Evolutionary conservation across 2,113 vertebrate genomes (phyloP).

Genomic region (Tragelaphus strepsiceros): DNA sequence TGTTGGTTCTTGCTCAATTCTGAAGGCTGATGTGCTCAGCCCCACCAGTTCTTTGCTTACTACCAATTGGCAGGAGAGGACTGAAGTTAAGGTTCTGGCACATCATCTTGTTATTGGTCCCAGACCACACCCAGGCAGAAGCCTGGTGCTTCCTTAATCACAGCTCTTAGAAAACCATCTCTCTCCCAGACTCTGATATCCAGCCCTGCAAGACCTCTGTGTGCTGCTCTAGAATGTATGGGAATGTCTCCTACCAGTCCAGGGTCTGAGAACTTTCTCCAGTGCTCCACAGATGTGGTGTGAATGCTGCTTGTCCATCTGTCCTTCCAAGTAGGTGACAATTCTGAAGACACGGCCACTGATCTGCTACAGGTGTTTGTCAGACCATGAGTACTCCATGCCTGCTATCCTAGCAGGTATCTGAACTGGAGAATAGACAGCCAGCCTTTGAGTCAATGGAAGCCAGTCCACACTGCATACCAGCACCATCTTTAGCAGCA

Average conservation of each 20-base stretch:
- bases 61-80: background rate
- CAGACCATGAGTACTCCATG: background rate
- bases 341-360: background rate
- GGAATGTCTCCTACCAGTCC: background rate
- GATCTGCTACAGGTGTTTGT: background rate
- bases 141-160: background rate
- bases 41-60: background rate
- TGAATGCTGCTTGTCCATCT: background rate
- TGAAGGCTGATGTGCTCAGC: background rate
- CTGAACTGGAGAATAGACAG: background rate
- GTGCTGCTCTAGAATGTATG: background rate
- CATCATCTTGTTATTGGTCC: background rate
- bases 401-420: background rate
- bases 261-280: background rate
- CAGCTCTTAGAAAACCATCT: background rate
- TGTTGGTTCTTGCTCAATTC: background rate
- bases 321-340: background rate
- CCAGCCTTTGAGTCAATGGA: background rate
- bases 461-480: background rate
- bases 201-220: background rate
- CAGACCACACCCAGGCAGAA: background rate
- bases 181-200: background rate
- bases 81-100: background rate
- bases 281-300: accelerated
- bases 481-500: background rate